Base-by-base conservation (phyloP, 2,797 vertebrate genomes). In the Triplophysa bombifrons region DNA sequence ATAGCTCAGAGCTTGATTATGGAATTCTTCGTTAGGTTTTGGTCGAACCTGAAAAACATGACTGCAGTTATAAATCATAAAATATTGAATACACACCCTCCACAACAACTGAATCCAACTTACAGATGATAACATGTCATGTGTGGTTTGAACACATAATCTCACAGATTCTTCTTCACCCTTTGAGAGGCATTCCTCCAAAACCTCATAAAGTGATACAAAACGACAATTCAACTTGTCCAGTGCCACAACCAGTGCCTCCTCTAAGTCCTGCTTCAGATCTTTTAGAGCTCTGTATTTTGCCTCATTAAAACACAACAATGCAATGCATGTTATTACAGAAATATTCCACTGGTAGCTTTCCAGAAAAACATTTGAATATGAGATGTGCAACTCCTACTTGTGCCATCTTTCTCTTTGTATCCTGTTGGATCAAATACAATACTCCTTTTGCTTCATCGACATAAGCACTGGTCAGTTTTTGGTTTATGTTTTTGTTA, bases 381-480 rank as follows among this genome's bases (percentile, higher is more conserved):
- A 38, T 38, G 6, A 48, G 17, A 61, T 46, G 0, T 55, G 34
- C 14, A 34, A 16, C 20, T 71, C 10, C 4, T 9, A 48, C 3
- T 60, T 2, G 0, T 50, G 61, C 72, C 44, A 0, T 50, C 25
- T 63, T 27, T 2, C 3, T 50, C 3, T 74, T 11, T 34, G 13
- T 16, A 6, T 63, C 25, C 3, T 5, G 44, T 8, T 50, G 72
- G 25, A n/a, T 64, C 27, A 64, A 34, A 17, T 27, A 53, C 27
- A 55, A 55, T 38, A 70, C 11, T 34, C 68, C 68, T n/a, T 55
- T 70, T 70, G 68, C 68, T 53, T 55, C 27, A 70, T 55, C 53
- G 46, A 69, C 8, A 69, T 69, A 69, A 51, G 30, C 66, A 51
- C 66, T 69, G 22, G 22, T 19, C 46, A 51, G 66, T 51, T 69